phyloP scores from a whole-genome alignment of 2,888 invertebrate genomes.

The Cryptosula pallasiana region DNA sequence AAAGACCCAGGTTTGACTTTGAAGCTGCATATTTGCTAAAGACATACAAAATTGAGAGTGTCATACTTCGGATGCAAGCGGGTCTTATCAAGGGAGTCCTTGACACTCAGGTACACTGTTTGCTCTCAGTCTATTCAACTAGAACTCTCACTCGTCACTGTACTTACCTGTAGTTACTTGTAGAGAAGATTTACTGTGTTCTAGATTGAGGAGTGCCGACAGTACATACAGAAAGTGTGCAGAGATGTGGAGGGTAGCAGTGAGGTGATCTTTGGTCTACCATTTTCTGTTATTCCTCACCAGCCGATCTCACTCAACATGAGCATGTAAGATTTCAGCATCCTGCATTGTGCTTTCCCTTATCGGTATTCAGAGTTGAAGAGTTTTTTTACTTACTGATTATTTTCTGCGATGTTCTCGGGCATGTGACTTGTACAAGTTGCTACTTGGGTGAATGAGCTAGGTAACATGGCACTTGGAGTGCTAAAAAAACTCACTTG shows the following conservation, averaged over 20 bases:
- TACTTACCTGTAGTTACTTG: too few species aligned
- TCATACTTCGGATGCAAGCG: constrained; percentile 39
- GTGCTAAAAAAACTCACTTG: too few species aligned
- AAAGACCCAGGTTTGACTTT: constrained; percentile 46
- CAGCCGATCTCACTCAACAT: constrained; percentile 48
- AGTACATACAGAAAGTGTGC: constrained; percentile 44
- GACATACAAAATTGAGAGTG: constrained; percentile 48
- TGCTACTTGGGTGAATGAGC: too few species aligned
- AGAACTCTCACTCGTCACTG: too few species aligned
- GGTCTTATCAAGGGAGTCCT: constrained; percentile 45
- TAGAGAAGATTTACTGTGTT: too few species aligned
- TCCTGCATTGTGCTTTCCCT: too few species aligned
- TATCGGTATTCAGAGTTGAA: too few species aligned
- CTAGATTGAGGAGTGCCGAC: constrained; percentile 47
- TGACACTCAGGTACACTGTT: constrained; percentile 49
- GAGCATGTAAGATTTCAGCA: constrained; percentile 40
- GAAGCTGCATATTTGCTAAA: constrained; percentile 43
- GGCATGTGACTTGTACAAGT: too few species aligned
- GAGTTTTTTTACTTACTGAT: too few species aligned
- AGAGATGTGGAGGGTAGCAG: constrained; percentile 38
- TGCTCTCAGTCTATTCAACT: too few species aligned
- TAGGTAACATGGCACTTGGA: too few species aligned
- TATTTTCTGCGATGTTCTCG: too few species aligned
- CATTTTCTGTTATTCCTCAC: constrained; percentile 42
- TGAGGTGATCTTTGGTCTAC: constrained; percentile 37